Conservation (phyloP, 2,888 invertebrate species). For the Autographa gamma region DNA sequence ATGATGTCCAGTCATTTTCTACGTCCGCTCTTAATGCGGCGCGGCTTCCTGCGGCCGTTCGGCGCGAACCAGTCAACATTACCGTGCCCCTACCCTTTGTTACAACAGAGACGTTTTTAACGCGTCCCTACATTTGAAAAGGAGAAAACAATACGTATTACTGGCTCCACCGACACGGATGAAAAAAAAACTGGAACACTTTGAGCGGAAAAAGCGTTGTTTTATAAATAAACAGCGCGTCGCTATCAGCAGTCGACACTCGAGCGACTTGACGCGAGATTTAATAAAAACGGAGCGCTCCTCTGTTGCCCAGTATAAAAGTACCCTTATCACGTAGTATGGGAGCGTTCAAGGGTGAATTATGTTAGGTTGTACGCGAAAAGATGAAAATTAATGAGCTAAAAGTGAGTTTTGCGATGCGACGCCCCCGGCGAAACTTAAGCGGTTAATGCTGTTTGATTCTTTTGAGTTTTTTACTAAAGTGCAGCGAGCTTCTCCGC, state of each 20-base stretch:
- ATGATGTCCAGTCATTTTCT: slow-evolving; percentile 65
- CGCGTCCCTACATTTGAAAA: slow-evolving; percentile 74
- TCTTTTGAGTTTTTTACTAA: slow-evolving; percentile 71
- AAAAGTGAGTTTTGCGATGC: slow-evolving; percentile 79
- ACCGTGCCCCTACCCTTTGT: slow-evolving; percentile 63
- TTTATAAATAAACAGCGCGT: slow-evolving; percentile 85
- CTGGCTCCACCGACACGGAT: slow-evolving; percentile 62
- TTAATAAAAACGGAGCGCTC: slow-evolving; percentile 81
- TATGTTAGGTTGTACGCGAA: slow-evolving; percentile 84
- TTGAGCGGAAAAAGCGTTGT: slow-evolving; percentile 83
- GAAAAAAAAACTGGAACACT: slow-evolving; percentile 75
- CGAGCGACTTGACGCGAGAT: slow-evolving; percentile 82
- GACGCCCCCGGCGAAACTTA: slow-evolving; percentile 67
- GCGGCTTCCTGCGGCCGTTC: slow-evolving; percentile 61
- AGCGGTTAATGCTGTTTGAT: slow-evolving; percentile 78
- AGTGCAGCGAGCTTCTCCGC: slow-evolving; percentile 62
- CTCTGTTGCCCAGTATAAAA: slow-evolving; percentile 76
- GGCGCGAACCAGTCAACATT: slow-evolving; percentile 61
- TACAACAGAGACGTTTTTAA: slow-evolving; percentile 71
- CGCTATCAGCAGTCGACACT: slow-evolving; percentile 86
- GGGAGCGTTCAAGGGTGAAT: slow-evolving; percentile 87
- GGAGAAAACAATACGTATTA: slow-evolving; percentile 74
- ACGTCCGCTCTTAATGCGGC: slow-evolving; percentile 65
- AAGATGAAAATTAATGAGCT: slow-evolving; percentile 89
- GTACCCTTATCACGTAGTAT: slow-evolving; percentile 85